Evolutionary conservation across 2,797 vertebrate genomes (phyloP).

Genomic region (Clarias platycephalus): DNA sequence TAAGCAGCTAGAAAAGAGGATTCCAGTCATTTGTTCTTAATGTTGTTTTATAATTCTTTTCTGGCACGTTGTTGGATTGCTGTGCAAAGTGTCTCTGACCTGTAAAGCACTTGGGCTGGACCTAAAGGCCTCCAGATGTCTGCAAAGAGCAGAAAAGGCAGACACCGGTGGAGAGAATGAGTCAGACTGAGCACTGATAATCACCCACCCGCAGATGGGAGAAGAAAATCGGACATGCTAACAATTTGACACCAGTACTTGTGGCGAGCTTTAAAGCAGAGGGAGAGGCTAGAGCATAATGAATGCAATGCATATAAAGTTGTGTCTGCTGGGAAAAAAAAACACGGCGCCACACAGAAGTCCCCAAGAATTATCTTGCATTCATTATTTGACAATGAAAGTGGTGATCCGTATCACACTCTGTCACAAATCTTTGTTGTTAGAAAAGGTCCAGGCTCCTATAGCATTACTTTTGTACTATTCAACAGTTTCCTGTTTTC

Average conservation of each 20-base stretch:
- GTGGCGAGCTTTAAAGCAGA: neutral
- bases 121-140: constrained; percentile 53
- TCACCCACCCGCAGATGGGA: constrained; percentile 33
- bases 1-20: too few relatives aligned
- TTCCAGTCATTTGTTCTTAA: neutral
- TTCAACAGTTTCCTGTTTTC: constrained; percentile 1
- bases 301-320: constrained; percentile 10
- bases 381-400: constrained; percentile 24
- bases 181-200: constrained; percentile 43
- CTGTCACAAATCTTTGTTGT: constrained; percentile 2
- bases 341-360: neutral
- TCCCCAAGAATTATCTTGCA: constrained; percentile 12
- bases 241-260: constrained; percentile 31
- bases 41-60: constrained; percentile 12
- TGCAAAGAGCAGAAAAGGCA: constrained; percentile 9
- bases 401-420: constrained; percentile 24
- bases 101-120: constrained; percentile 29
- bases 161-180: constrained; percentile 45
- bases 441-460: constrained; percentile 8
- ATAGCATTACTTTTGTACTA: constrained; percentile 23
- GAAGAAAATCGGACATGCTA: constrained; percentile 25
- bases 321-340: neutral
- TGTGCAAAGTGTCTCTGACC: constrained; percentile 44
- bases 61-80: constrained; percentile 35
- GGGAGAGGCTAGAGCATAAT: neutral